phyloP scores from a whole-genome alignment of 2,888 invertebrate species.

The Ischnura elegans region DNA sequence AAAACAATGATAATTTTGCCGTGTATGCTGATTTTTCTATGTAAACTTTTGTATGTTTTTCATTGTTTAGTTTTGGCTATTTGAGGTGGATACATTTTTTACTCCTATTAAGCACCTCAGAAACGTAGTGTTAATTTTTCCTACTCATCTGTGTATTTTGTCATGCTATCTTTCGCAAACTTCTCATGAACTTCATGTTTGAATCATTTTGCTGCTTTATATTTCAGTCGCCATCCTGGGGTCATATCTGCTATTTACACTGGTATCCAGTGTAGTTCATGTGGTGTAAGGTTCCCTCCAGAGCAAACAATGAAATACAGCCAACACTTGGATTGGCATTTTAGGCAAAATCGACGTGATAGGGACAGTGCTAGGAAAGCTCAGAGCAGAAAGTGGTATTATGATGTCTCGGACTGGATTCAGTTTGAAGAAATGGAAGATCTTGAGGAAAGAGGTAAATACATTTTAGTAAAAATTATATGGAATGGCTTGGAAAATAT shows the following conservation, averaged over 20 bases:
- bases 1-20: no score
- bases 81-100: no score
- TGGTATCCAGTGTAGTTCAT: conserved; percentile 97
- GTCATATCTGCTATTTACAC: conserved; percentile 87
- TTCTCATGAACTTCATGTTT: no score
- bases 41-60: no score
- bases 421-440: conserved; percentile 97
- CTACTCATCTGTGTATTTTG: no score
- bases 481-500: no score
- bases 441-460: conserved; percentile 89
- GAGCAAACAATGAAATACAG: conserved; percentile 94
- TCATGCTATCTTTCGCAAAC: no score
- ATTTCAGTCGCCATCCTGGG: conserved; percentile 85
- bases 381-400: conserved; percentile 93
- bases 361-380: conserved; percentile 91
- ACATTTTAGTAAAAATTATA: not conserved
- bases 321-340: conserved; percentile 99
- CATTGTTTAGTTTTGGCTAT: no score
- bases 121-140: no score
- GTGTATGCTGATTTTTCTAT: no score
- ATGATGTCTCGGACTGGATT: conserved; percentile 93
- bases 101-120: no score
- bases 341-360: conserved; percentile 94
- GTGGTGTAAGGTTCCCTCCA: conserved; percentile 95
- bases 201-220: conserved; percentile 65